A percentile compares a stretch with the other conserved stretches of the same genome.
These are phyloP conservation scores for Drosophila formosana DNA, from an alignment of 2,888 invertebrate genomes.

Conservation along the genomic window DNA sequence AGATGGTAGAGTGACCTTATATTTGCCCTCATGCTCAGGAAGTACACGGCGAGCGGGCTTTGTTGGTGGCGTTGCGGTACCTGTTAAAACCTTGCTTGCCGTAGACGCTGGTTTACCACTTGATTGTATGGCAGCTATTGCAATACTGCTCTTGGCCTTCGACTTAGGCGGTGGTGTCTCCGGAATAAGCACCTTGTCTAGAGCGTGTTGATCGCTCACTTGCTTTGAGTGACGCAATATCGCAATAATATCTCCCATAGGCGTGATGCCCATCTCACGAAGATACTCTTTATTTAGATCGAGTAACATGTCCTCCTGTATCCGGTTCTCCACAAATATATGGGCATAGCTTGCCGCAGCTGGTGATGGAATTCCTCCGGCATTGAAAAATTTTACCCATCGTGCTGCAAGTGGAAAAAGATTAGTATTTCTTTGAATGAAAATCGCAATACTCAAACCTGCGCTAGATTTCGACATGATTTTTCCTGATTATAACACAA, in stretches of 20 bases:
- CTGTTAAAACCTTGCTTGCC: constrained; percentile 3
- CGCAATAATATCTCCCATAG: constrained; percentile 90
- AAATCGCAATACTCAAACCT: constrained; percentile 52
- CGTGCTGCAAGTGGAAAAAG: constrained; percentile 67
- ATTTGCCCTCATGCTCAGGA: constrained; percentile 87
- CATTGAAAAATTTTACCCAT: constrained; percentile 95
- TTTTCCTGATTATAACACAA: constrained; percentile 9
- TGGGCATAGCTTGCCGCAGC: constrained; percentile 93
- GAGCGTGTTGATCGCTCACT: constrained; percentile 87
- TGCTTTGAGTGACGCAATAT: constrained; percentile 89
- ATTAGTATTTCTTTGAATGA: constrained; percentile 4
- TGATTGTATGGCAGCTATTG: not conserved
- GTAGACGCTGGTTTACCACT: constrained; percentile 39
- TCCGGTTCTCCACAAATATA: constrained; percentile 94
- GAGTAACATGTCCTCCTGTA: constrained; percentile 93
- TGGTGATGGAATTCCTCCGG: constrained; percentile 91
- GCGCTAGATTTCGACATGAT: constrained; percentile 77
- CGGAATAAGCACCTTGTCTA: constrained; percentile 87
- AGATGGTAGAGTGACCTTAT: constrained; percentile 86
- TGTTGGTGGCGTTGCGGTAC: constrained; percentile 60
- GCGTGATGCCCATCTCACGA: constrained; percentile 94
- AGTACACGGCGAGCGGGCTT: constrained; percentile 83
- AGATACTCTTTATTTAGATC: constrained; percentile 95
- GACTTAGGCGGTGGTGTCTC: constrained; percentile 84
- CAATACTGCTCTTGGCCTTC: constrained; percentile 1